Conservation (phyloP, 2,888 invertebrate genomes). For the Pycnomerus fuliginosus region DNA sequence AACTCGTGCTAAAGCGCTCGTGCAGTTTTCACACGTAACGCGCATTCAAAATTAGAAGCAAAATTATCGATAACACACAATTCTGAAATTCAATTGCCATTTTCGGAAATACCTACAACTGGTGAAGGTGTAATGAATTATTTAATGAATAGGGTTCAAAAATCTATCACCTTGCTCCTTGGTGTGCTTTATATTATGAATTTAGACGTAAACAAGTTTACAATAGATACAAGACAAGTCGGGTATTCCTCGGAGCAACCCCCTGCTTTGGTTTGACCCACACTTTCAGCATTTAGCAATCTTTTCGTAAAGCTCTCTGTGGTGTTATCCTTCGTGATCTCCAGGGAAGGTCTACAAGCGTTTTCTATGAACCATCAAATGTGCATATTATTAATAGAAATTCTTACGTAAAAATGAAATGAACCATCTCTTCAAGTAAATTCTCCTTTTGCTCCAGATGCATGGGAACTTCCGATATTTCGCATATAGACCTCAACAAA, state of each 20-base stretch:
- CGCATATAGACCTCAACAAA: conserved; percentile 42
- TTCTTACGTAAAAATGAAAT: conserved; percentile 47
- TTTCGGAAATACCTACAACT: too few relatives aligned
- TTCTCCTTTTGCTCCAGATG: conserved; percentile 45
- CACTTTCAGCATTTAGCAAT: conserved; percentile 34
- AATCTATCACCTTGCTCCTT: too few relatives aligned
- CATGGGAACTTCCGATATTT: conserved; percentile 44
- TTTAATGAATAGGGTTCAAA: too few relatives aligned
- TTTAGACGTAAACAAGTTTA: conserved; percentile 38
- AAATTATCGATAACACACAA: too few relatives aligned
- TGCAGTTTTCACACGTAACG: too few relatives aligned
- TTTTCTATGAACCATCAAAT: too few relatives aligned
- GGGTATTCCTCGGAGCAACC: too few relatives aligned
- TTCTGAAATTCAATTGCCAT: too few relatives aligned
- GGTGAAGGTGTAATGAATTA: too few relatives aligned
- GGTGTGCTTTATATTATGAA: conserved; percentile 26
- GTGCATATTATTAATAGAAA: too few relatives aligned
- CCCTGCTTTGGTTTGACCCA: conserved; percentile 30
- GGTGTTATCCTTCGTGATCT: conserved; percentile 17
- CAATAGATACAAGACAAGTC: conserved; percentile 38
- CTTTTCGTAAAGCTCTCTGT: conserved; percentile 26
- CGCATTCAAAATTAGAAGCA: too few relatives aligned
- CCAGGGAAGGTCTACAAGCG: conserved; percentile 38
- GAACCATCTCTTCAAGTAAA: conserved; percentile 50
- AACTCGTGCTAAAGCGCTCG: too few relatives aligned